These are phyloP conservation scores for Origma solitaria DNA, from an alignment of 2,113 vertebrate species.

Conservation along the genomic window DNA sequence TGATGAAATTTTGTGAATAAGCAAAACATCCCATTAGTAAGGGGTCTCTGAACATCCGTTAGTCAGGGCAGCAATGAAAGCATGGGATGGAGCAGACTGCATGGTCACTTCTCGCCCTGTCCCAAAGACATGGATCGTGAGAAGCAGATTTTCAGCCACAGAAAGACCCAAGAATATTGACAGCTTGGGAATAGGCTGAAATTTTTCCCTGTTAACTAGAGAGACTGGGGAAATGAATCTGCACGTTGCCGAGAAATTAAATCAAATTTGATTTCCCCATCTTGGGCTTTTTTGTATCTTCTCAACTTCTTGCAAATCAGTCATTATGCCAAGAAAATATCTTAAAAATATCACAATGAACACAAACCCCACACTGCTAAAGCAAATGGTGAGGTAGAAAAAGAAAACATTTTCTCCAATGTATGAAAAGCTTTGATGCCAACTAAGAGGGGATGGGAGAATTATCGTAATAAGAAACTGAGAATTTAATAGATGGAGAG, in stretches of 20 bases:
- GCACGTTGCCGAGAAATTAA: constrained; percentile 17
- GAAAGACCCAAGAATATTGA: neutral
- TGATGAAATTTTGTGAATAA: constrained; percentile 44
- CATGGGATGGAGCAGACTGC: neutral
- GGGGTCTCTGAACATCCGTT: constrained; percentile 25
- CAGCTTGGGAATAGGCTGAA: constrained; percentile 16
- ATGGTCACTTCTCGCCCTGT: neutral
- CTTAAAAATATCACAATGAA: constrained; percentile 4
- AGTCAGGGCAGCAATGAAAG: constrained; percentile 9
- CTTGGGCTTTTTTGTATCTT: neutral
- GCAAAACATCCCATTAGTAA: constrained; percentile 42
- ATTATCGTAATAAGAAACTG: neutral
- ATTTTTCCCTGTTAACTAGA: neutral
- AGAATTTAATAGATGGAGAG: neutral
- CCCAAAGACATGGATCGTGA: neutral
- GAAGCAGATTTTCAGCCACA: constrained; percentile 1
- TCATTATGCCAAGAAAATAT: constrained; percentile 30
- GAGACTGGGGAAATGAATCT: neutral
- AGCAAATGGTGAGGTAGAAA: constrained; percentile 2
- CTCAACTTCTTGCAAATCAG: neutral
- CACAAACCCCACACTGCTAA: neutral
- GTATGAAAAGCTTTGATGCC: neutral
- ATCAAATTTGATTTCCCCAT: constrained; percentile 1
- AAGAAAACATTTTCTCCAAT: neutral
- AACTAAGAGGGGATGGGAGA: neutral